Percentiles rank a stretch among this genome's conserved stretches.
Conservation (phyloP, 2,113 vertebrate species). For the Takifugu bimaculatus region DNA sequence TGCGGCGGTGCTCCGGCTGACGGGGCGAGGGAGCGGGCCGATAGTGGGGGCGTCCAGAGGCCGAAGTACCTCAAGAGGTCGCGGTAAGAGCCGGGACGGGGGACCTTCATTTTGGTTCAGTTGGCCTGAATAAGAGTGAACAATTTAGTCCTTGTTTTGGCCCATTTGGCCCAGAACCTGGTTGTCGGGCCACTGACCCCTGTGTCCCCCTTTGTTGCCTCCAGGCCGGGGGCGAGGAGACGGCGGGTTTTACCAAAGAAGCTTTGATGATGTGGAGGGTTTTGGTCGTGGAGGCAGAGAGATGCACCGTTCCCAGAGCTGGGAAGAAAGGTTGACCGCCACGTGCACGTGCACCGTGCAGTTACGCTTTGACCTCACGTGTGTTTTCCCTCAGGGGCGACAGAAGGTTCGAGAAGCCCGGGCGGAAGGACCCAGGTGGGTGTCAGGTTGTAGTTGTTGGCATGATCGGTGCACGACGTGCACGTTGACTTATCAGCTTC, state of each 20-base stretch:
- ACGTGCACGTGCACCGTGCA: too few species aligned
- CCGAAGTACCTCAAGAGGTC: constrained; percentile 96
- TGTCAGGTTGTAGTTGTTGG: constrained; percentile 23
- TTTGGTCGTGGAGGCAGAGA: constrained; percentile 93
- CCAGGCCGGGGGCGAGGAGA: constrained; percentile 96
- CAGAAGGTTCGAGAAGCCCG: constrained; percentile 98
- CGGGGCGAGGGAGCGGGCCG: constrained; percentile 85
- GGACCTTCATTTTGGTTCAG: neutral
- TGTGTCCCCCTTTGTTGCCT: constrained; percentile 13
- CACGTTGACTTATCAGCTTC: constrained; percentile 16
- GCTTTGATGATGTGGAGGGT: constrained; percentile 98
- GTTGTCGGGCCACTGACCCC: neutral
- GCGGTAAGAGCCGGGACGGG: constrained; percentile 79
- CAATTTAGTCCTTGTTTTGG: neutral
- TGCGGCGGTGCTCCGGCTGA: constrained; percentile 91
- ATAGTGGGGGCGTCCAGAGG: constrained; percentile 92
- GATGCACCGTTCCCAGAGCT: constrained; percentile 98
- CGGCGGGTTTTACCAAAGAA: constrained; percentile 99
- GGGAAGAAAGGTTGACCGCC: constrained; percentile 91
- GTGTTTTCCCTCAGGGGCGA: constrained; percentile 79
- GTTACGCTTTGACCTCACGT: neutral
- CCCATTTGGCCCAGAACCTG: neutral
- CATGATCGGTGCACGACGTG: constrained; percentile 15
- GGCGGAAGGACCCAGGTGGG: constrained; percentile 97
- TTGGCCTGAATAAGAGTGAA: neutral